Evolutionary conservation across 2,888 invertebrate species (phyloP).

Genomic region (Unio pictorum): DNA sequence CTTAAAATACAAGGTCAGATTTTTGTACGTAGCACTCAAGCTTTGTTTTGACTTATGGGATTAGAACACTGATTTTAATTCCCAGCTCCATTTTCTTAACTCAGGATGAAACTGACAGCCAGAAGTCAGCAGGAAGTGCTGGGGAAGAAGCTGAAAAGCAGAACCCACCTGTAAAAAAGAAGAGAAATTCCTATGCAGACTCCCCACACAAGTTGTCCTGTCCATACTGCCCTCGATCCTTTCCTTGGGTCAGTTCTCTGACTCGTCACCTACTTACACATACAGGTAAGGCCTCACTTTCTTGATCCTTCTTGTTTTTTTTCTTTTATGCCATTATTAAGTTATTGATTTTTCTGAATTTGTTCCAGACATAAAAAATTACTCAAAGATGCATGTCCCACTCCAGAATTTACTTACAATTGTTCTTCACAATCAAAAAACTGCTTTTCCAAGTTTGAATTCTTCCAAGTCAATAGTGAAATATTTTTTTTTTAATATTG

Average conservation of each 20-base stretch:
- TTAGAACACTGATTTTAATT: no score
- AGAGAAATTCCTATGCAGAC: slow-evolving; percentile 94
- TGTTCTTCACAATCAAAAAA: no score
- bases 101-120: not conserved
- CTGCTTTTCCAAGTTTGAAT: no score
- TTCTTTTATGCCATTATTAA: not conserved
- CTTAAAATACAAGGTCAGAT: no score
- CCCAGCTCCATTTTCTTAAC: not conserved
- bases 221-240: slow-evolving; percentile 91
- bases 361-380: no score
- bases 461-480: no score
- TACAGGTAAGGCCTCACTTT: slow-evolving; percentile 76
- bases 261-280: slow-evolving; percentile 96
- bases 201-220: slow-evolving; percentile 95
- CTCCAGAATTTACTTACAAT: no score
- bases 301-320: not conserved
- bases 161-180: slow-evolving; percentile 75
- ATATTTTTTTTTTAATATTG: no score
- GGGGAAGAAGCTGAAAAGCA: slow-evolving; percentile 18
- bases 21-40: no score
- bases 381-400: no score
- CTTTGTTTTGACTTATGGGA: no score
- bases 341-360: no score
- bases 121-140: slow-evolving; percentile 16
- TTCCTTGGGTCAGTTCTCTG: slow-evolving; percentile 96